Evolutionary conservation across 2,888 invertebrate genomes (phyloP), one percentile per base, ranked within the genome.

Genomic region (Agelastica alni): DNA sequence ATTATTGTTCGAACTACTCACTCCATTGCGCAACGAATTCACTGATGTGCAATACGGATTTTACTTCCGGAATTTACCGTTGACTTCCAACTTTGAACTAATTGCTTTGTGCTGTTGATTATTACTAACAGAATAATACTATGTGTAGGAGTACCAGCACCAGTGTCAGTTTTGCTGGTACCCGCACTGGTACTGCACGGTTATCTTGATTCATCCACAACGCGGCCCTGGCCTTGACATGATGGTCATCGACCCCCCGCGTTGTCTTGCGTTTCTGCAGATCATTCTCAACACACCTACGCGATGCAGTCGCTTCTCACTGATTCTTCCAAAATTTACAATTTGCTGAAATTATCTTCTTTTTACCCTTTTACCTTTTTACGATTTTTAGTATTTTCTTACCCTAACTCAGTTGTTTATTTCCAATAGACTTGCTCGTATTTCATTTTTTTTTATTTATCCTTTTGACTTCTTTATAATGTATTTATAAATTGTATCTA

Each of bases 61-160:
- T 63, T 61, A 68, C 70, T 70, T 68, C 71, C 69, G 71, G 72
- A 72, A 74, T 73, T 69, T 75, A 76, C 75, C 75, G 75, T 75
- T 75, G 69, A 57, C 52, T 60, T 46, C 43, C 49, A 46, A 51
- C 56, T 52, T 45, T 34, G 37, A 43, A 56, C 45, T 59, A 59
- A 59, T 59, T 48, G 54, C 47, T 56, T 56, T 46, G 49, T 57
- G 59, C 49, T 63, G 61, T 58, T 60, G 58, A 58, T 58, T n/a
- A 59, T 60, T 63, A 62, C 57, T 56, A 48, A 61, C 57, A 42
- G 47, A 57, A 30, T 42, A n/a, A n/a, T n/a, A n/a, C n/a, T n/a
- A 36, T 61, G 51, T 56, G 37, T 57, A 34, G 52, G 54, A 60
- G 58, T 60, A 57, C 54, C 49, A 26, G 26, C 49, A 58, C 49